Evolutionary conservation across 2,797 vertebrate genomes (phyloP), one percentile per base, ranked within the genome.

Genomic region (Xenentodon cancila): DNA sequence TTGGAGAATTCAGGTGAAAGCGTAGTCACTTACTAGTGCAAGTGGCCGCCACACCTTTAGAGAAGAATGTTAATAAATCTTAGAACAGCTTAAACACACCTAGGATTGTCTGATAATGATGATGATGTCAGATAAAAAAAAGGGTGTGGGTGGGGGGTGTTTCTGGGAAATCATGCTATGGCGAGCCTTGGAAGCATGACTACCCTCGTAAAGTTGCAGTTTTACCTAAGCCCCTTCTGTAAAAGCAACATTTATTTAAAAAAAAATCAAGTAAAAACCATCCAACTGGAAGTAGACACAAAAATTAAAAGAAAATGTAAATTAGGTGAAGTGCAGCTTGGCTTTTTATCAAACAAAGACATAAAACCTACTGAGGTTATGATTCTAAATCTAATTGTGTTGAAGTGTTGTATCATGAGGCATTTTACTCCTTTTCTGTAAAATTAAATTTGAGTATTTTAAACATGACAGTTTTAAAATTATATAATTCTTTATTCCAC

Each of bases 11-110:
- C 48, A 65, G 61, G 66, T 75, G 22, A 82, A 67, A 63, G 76
- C 61, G 53, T 62, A 32, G 32, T 7, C 6, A 32, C 9, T 78
- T 48, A 40, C 18, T 18, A 60, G 12, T 15, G 56, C 43, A 59
- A 43, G 17, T 45, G 48, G 9, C 45, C 3, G 51, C 68, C 83
- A 55, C 82, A 70, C 84, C 80, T 67, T 18, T 4, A 44, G 47
- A 21, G 69, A 74, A 73, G 81, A 88, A 86, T 82, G 79, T 6
- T 52, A 53, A 87, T 87, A 84, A 80, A 80, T 77, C 4, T 47
- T 45, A 52, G 68, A 86, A 58, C 68, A 73, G 71, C 56, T 42
- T 2, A 9, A 65, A 79, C 86, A 87, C 84, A 73, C 88, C 81
- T 66, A 65, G n/a, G 17, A 80, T 75, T 55, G 75, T 43, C 56